Conservation (phyloP, 2,888 invertebrate genomes). For the Scelioninae gen. 1 region DNA sequence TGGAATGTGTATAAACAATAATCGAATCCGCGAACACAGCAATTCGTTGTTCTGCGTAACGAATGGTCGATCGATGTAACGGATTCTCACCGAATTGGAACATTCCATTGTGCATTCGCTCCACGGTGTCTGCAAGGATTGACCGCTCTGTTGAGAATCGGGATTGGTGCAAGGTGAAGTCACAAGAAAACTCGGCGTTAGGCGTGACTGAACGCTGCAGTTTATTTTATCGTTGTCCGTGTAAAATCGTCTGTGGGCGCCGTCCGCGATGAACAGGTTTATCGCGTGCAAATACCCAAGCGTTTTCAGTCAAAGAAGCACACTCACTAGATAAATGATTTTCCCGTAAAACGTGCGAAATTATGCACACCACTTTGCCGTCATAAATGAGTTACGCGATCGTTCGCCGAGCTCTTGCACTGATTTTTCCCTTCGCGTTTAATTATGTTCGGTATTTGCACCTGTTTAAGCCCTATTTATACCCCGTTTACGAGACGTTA, state of each 20-base stretch:
- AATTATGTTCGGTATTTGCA: slow-evolving; percentile 27
- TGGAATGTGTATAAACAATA: slow-evolving; percentile 55
- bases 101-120: slow-evolving; percentile 61
- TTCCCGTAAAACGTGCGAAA: slow-evolving; percentile 63
- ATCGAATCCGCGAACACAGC: slow-evolving; percentile 29
- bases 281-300: slow-evolving; percentile 45
- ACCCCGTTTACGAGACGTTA: slow-evolving; percentile 31
- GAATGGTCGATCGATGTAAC: slow-evolving; percentile 67
- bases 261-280: slow-evolving; percentile 61
- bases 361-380: slow-evolving; percentile 45
- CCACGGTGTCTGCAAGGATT: slow-evolving; percentile 41
- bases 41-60: slow-evolving; percentile 55
- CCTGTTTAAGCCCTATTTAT: slow-evolving; percentile 45
- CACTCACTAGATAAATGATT: slow-evolving; percentile 57
- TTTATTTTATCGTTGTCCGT: slow-evolving; percentile 66
- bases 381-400: slow-evolving; percentile 43
- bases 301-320: slow-evolving; percentile 38
- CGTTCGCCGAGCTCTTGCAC: slow-evolving; percentile 15
- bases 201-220: slow-evolving; percentile 66
- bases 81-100: slow-evolving; percentile 64
- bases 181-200: slow-evolving; percentile 58
- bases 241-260: slow-evolving; percentile 61
- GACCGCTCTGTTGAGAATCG: slow-evolving; percentile 49
- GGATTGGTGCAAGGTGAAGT: slow-evolving; percentile 40
- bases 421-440: slow-evolving; percentile 27